Conservation (phyloP, 2,113 vertebrate genomes). For the Mobula birostris region DNA sequence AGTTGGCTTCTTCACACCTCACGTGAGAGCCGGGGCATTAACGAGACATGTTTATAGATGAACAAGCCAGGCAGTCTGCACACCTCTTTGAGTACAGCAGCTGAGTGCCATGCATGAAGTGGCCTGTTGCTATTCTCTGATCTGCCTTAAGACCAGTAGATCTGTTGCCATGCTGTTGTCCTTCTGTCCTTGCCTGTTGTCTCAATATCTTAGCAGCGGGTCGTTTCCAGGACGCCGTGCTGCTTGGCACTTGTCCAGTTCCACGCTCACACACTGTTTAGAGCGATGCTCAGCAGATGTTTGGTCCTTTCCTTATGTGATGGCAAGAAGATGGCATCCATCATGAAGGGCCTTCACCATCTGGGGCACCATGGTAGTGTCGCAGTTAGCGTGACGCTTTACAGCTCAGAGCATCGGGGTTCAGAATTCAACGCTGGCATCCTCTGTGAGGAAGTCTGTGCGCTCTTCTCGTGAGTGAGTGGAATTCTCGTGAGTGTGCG, state of each 20-base stretch:
- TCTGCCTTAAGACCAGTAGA: background rate
- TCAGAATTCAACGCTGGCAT: no score
- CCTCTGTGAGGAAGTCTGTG: no score
- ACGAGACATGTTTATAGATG: conserved; percentile 2
- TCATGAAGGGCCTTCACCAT: no score
- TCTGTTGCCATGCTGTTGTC: background rate
- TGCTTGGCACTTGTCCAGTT: background rate
- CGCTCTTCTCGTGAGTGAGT: no score
- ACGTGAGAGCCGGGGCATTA: background rate
- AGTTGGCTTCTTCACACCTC: background rate
- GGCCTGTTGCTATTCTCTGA: background rate
- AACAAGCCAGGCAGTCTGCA: background rate
- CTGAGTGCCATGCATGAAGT: background rate
- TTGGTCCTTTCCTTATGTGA: background rate
- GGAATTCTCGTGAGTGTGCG: no score
- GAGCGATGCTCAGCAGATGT: background rate
- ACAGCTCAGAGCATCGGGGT: no score
- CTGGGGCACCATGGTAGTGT: no score
- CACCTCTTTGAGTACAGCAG: background rate
- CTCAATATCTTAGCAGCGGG: background rate
- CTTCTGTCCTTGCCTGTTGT: background rate
- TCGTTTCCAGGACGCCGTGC: background rate
- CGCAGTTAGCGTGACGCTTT: no score
- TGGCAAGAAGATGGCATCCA: background rate
- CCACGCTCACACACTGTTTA: background rate